Base-by-base conservation (phyloP, 2,888 invertebrate species). In the Cacoxenus indagator region DNA sequence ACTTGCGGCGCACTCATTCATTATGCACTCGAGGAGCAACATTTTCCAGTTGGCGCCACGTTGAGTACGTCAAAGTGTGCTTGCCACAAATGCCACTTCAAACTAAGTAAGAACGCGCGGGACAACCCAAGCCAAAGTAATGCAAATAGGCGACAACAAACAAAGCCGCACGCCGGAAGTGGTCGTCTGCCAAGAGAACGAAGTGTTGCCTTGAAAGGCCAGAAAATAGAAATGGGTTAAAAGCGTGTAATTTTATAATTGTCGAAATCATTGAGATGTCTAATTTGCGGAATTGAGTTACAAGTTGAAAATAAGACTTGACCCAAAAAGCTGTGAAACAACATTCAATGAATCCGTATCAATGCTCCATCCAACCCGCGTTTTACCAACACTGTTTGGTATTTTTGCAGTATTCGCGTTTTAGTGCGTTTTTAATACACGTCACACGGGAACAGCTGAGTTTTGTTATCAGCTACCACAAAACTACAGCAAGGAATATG, bases 21-120 rank as follows among this genome's bases (percentile, higher is more conserved):
- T 55, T 55, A 57, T 57, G 14, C n/a, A n/a, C 29, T 57, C 57
- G 17, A 57, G 57, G n/a, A n/a, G n/a, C n/a, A n/a, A n/a, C 26
- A 29, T 29, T 57, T 57, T 37, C 37, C 37, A 37, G 37, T 37
- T 37, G 37, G 31, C 5, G 31, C 9, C 31, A 1, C 5, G 31
- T 31, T 31, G 37, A 48, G 19, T 17, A 14, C 14, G 48, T 6
- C 2, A 24, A 57, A 57, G 57, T 29, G 57, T 57, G 14, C 57
- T 57, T 57, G 29, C 57, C 57, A 27, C 57, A 57, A 57, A 57
- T 57, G 26, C 29, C 8, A 9, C 26, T 57, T 29, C 22, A 57
- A 27, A 29, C 57, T 57, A n/a, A 57, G 57, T 29, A 57, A 57
- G 27, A 29, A 27, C 57, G 57, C 14, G 17, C 26, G n/a, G n/a